Conservation (phyloP, 1,140 invertebrate genomes). For the Pseudomyrmex pallidus region DNA sequence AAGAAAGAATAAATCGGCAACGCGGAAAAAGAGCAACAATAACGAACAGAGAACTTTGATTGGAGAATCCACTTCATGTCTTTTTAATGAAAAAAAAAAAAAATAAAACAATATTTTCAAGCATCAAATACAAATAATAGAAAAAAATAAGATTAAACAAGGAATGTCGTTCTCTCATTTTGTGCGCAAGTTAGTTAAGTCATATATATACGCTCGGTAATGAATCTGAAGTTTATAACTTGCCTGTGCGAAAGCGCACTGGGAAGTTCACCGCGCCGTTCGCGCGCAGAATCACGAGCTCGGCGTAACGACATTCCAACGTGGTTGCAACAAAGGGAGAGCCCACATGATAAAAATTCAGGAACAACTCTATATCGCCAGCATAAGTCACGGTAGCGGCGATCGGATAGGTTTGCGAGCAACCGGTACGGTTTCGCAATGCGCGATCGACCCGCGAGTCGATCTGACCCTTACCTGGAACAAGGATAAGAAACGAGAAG, state of each 20-base stretch:
- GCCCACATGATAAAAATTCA: constrained; percentile 32
- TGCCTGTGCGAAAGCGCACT: background rate
- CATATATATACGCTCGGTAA: background rate
- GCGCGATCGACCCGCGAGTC: constrained; percentile 40
- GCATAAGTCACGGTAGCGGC: constrained; percentile 57
- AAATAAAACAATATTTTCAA: too few species aligned
- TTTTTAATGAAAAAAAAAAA: too few species aligned
- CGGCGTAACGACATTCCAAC: constrained; percentile 39
- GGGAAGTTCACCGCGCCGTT: constrained; percentile 20
- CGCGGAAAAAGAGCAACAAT: too few species aligned
- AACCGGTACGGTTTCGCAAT: constrained; percentile 41
- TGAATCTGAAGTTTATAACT: background rate
- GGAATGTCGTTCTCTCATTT: background rate
- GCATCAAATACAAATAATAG: too few species aligned
- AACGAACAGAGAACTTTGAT: too few species aligned
- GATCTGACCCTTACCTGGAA: constrained; percentile 25
- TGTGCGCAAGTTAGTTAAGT: constrained; percentile 17
- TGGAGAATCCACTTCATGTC: too few species aligned
- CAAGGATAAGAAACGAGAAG: constrained; percentile 1
- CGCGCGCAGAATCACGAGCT: constrained; percentile 16
- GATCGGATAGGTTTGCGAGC: constrained; percentile 40
- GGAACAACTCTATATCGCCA: constrained; percentile 49
- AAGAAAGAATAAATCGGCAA: background rate
- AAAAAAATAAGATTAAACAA: background rate
- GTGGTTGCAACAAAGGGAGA: constrained; percentile 45